phyloP scores from a whole-genome alignment of 2,113 vertebrate species.

The Ciconia boyciana region DNA sequence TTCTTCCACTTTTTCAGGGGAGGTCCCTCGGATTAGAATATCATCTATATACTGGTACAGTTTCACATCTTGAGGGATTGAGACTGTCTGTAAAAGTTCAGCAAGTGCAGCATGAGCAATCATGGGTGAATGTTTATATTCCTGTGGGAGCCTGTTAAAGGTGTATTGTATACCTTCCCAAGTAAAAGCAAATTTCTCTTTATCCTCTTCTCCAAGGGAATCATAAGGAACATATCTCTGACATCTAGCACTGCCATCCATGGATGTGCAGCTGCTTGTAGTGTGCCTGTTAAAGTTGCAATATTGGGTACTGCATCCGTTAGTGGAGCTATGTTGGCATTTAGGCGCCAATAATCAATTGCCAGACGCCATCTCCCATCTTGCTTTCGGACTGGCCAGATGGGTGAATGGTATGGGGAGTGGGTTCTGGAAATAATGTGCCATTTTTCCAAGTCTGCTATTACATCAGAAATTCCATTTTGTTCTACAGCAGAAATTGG shows the following conservation, averaged over 20 bases:
- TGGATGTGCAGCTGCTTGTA: neutral
- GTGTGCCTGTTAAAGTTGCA: neutral
- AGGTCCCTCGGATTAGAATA: too few relatives aligned
- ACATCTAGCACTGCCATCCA: neutral
- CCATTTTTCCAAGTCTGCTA: neutral
- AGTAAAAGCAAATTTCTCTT: neutral
- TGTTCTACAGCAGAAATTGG: neutral
- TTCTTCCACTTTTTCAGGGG: too few relatives aligned
- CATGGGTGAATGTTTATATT: neutral
- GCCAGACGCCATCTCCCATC: neutral
- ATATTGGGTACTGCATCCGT: neutral
- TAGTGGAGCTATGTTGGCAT: neutral
- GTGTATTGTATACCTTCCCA: neutral
- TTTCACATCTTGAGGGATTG: too few relatives aligned
- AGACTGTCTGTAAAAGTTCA: too few relatives aligned
- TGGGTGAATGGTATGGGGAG: neutral
- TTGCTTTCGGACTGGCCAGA: neutral
- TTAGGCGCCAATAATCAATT: neutral
- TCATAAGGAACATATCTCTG: neutral
- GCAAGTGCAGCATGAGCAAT: too few relatives aligned
- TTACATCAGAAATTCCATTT: neutral
- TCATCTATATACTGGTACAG: too few relatives aligned
- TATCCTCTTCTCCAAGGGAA: neutral
- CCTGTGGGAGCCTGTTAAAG: neutral
- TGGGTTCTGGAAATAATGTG: neutral